Evolutionary conservation across 2,113 vertebrate genomes (phyloP).

Genomic region (Odocoileus hemionus): DNA sequence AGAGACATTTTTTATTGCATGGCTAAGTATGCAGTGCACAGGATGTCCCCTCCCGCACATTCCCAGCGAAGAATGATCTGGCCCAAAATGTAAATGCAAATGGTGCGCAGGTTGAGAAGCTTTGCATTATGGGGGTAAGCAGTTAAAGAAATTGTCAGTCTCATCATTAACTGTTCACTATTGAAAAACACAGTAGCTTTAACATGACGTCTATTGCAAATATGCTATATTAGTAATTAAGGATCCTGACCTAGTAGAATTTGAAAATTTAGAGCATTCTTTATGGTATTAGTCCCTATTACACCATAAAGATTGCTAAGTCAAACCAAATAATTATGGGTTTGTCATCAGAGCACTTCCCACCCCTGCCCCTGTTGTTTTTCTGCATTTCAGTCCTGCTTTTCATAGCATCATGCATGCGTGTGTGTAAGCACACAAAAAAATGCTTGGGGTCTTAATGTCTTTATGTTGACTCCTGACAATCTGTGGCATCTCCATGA

Average conservation of each 20-base stretch:
- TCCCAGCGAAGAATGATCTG: background rate
- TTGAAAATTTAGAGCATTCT: background rate
- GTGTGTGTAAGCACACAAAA: background rate
- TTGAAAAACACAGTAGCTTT: background rate
- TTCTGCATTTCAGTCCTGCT: background rate
- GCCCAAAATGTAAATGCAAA: background rate
- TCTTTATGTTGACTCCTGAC: background rate
- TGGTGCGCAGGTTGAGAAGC: background rate
- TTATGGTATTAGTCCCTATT: background rate
- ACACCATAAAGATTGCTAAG: background rate
- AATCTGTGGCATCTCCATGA: background rate
- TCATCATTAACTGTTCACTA: background rate
- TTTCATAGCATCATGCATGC: background rate
- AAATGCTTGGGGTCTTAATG: background rate
- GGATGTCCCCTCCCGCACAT: accelerated
- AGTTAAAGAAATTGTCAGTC: background rate
- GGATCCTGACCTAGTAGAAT: background rate
- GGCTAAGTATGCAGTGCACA: background rate
- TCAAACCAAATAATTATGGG: background rate
- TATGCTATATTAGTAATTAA: background rate
- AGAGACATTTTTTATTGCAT: background rate
- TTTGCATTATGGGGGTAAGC: background rate
- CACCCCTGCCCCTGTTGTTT: accelerated
- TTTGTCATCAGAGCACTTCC: background rate
- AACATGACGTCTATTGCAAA: background rate